These are phyloP conservation scores for Drosophila demipolita DNA, from an alignment of 2,888 invertebrate genomes.

Conservation along the genomic window DNA sequence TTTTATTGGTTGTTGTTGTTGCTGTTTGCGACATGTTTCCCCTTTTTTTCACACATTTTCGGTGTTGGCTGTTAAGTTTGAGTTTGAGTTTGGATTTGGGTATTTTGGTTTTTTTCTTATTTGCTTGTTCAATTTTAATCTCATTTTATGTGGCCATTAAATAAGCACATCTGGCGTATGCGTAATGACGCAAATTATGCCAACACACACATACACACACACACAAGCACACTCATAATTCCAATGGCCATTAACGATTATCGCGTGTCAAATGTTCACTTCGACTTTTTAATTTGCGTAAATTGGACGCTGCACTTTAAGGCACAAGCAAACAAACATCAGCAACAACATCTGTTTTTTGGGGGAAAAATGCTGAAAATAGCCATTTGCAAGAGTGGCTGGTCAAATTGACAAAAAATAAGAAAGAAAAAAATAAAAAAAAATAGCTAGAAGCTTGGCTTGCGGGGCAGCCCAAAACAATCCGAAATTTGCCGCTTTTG, in stretches of 20 bases:
- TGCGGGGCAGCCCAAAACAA: conserved; percentile 52
- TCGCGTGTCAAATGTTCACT: conserved; percentile 70
- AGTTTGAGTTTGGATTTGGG: conserved; percentile 4
- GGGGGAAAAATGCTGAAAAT: conserved; percentile 30
- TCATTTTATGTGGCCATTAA: conserved; percentile 29
- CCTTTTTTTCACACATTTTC: conserved; percentile 71
- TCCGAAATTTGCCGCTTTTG: conserved; percentile 73
- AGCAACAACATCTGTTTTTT: conserved; percentile 45
- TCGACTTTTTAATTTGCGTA: conserved; percentile 77
- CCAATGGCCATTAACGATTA: conserved; percentile 55
- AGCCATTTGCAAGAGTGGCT: conserved; percentile 45
- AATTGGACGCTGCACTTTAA: conserved; percentile 62
- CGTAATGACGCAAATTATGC: conserved; percentile 63
- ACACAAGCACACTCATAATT: conserved; percentile 9
- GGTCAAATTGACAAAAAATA: conserved; percentile 6
- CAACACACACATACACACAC: conserved; percentile 15
- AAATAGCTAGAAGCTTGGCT: background rate
- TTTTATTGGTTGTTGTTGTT: conserved; percentile 33
- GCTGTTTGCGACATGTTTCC: conserved; percentile 64
- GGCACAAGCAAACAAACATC: conserved; percentile 10
- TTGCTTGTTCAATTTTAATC: conserved; percentile 43
- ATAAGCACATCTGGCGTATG: conserved; percentile 71
- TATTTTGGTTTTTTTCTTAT: conserved; percentile 16
- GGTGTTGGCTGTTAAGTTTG: conserved; percentile 29
- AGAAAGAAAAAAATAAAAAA: background rate